Conservation (phyloP, 2,797 vertebrate species). For the Glyptemys insculpta region DNA sequence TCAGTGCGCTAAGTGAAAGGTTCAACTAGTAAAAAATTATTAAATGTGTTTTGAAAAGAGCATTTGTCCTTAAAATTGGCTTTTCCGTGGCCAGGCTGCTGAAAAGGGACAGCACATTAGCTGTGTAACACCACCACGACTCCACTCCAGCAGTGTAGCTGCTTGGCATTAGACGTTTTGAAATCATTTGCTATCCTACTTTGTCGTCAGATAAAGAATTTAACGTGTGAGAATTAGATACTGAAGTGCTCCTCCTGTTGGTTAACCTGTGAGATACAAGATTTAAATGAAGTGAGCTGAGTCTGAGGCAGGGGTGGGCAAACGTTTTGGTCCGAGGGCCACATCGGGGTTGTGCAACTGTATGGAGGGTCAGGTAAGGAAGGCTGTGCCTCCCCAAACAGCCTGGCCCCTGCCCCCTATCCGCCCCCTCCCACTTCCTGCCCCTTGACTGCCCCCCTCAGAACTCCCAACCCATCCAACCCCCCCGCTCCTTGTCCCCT, state of each 20-base stretch:
- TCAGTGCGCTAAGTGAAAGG: accelerated
- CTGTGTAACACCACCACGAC: accelerated
- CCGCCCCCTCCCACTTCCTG: too few relatives aligned
- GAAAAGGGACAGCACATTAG: background rate
- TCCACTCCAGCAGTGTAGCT: background rate
- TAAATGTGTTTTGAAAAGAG: background rate
- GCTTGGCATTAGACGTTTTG: background rate
- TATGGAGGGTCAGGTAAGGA: too few relatives aligned
- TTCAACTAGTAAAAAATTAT: background rate
- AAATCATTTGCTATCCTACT: accelerated
- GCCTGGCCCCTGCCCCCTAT: too few relatives aligned
- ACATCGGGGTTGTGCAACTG: too few relatives aligned
- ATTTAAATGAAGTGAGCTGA: background rate
- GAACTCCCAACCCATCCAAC: too few relatives aligned
- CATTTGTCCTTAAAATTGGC: background rate
- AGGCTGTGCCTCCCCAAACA: too few relatives aligned
- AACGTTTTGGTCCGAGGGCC: too few relatives aligned
- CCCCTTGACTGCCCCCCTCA: too few relatives aligned
- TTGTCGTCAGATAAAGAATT: background rate
- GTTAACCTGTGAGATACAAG: background rate
- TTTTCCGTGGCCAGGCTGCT: background rate
- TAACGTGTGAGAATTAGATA: background rate
- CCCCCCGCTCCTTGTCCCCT: too few relatives aligned
- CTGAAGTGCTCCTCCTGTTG: background rate
- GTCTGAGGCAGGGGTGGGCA: too few relatives aligned